Evolutionary conservation across 2,113 vertebrate species (phyloP), one percentile per base, ranked within the genome.

Genomic region (Sorex fumeus): DNA sequence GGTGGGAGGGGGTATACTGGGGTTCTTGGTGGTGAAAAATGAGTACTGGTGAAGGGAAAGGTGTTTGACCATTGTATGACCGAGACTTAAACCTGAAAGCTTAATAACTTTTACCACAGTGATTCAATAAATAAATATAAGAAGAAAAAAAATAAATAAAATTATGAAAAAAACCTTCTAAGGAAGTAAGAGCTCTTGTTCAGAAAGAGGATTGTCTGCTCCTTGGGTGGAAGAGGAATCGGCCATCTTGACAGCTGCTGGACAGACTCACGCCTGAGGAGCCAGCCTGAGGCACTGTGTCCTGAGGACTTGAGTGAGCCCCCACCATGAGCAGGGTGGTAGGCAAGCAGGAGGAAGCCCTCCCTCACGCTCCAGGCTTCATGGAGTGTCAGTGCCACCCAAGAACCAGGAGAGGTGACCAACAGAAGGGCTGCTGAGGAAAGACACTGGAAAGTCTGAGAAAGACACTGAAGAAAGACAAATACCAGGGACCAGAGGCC

Each of bases 311-410:
- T n/a, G 13, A 40, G 7, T 8, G 36, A 43, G 28, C 1, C 7
- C 6, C 8, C 1, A 2, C 18, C 19, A 36, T 32, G 15, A 85
- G 23, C 0, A 43, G 4, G 28, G 8, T 0, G 13, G 50, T 12
- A 11, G 25, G 23, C 53, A 23, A 18, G 28, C 71, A 34, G 60
- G 50, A 45, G 60, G 66, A 43, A 28, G 3, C 50, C 30, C 80
- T 53, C 47, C 28, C 8, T 40, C 43, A 4, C 71, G 12, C 27
- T 6, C 30, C 62, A 16, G 30, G 53, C 13, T 50, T 80, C 27
- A 6, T 11, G 32, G 32, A 66, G 21, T 60, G 57, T 60, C 57
- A 60, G 15, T 57, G 16, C 34, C 47, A 60, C 60, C 62, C 34
- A 21, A 80, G n/a, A 34, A 30, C 34, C 10, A 67, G 57, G 71